These are phyloP conservation scores for Plagodis dolabraria DNA, from an alignment of 2,888 invertebrate genomes.

Conservation along the genomic window DNA sequence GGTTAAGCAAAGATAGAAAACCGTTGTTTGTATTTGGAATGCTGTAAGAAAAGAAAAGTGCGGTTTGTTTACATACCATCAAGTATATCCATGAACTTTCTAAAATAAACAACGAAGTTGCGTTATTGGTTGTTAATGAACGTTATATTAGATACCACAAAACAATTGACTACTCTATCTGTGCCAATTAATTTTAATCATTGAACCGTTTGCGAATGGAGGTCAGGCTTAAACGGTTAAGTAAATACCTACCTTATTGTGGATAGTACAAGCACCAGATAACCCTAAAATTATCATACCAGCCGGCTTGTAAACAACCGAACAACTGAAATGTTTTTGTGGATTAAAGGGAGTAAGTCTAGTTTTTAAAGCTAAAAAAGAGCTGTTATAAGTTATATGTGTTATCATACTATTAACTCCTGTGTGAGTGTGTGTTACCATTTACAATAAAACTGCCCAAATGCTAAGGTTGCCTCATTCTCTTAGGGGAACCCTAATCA, in stretches of 20 bases:
- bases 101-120: no score
- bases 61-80: neutral
- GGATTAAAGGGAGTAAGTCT: no score
- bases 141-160: no score
- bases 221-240: constrained; percentile 37
- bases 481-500: no score
- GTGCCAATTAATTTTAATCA: constrained; percentile 16
- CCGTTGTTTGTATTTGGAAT: constrained; percentile 10
- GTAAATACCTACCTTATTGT: constrained; percentile 30
- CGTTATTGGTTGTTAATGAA: no score
- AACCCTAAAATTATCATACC: constrained; percentile 39
- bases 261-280: constrained; percentile 37
- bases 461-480: no score
- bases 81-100: no score
- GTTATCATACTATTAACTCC: no score
- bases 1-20: constrained; percentile 17
- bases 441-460: no score
- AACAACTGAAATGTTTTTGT: constrained; percentile 9
- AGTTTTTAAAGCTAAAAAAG: no score
- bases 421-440: no score
- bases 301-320: constrained; percentile 23
- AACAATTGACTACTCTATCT: constrained; percentile 1
- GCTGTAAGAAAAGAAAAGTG: constrained; percentile 13
- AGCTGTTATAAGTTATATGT: no score
- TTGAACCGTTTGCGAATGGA: constrained; percentile 7